Conservation (phyloP, 2,888 invertebrate genomes). For the Acanthosoma haemorrhoidale region DNA sequence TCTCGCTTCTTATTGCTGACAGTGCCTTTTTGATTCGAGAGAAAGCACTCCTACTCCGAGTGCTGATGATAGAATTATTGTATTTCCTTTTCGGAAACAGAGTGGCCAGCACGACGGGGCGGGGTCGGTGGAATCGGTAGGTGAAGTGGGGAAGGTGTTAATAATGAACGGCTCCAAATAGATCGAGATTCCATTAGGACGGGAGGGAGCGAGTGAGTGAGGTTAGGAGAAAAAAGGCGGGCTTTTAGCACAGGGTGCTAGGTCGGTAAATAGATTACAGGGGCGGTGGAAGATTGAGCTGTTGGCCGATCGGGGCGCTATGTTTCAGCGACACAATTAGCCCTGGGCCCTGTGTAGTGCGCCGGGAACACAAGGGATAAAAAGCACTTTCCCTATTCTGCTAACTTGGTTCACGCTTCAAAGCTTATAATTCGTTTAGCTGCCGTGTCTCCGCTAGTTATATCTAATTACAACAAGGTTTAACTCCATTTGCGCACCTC, state of each 20-base stretch:
- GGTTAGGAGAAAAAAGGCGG: constrained; percentile 18
- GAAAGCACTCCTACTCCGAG: not conserved
- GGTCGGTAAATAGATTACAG: constrained; percentile 26
- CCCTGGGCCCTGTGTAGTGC: too few relatives aligned
- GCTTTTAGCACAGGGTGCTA: constrained; percentile 22
- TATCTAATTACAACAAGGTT: constrained; percentile 17
- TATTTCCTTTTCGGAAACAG: constrained; percentile 1
- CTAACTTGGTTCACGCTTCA: constrained; percentile 11
- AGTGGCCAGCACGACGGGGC: not conserved
- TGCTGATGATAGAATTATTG: constrained; percentile 7
- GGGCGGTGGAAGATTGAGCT: constrained; percentile 8
- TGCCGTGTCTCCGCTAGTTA: not conserved
- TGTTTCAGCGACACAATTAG: constrained; percentile 24
- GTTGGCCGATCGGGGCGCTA: not conserved
- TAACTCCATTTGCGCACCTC: constrained; percentile 15
- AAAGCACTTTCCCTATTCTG: not conserved
- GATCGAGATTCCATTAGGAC: constrained; percentile 27
- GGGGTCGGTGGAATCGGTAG: not conserved
- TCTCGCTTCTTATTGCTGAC: not conserved
- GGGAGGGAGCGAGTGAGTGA: constrained; percentile 17
- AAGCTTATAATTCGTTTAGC: constrained; percentile 17
- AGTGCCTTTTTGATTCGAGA: not conserved
- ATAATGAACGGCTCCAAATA: constrained; percentile 24
- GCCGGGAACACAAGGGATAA: constrained; percentile 5
- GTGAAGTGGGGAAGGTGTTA: constrained; percentile 14